phyloP scores from a whole-genome alignment of 2,888 invertebrate species.

The Andrena hattorfiana region DNA sequence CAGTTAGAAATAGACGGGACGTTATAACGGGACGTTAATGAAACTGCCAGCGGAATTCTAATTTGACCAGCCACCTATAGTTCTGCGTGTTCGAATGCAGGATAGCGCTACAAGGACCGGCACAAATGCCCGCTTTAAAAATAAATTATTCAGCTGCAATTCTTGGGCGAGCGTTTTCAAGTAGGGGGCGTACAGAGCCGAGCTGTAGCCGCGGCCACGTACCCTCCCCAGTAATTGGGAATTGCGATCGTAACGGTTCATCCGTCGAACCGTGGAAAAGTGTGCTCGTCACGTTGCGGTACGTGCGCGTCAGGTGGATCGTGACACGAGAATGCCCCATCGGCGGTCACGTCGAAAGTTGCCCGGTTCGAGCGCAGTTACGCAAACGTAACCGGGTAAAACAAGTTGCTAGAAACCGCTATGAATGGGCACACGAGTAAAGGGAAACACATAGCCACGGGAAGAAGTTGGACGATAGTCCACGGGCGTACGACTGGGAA shows the following conservation, averaged over 20 bases:
- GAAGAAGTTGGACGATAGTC: neutral
- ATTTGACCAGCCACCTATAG: neutral
- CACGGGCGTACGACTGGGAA: neutral
- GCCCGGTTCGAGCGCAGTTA: slow-evolving; percentile 29
- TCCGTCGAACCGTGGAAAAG: neutral
- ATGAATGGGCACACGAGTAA: neutral
- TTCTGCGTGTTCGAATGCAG: neutral
- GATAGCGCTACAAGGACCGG: neutral
- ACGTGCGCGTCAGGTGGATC: slow-evolving; percentile 17
- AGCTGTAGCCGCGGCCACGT: neutral
- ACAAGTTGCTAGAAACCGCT: slow-evolving; percentile 10
- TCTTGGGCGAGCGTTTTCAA: neutral
- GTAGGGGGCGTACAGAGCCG: neutral
- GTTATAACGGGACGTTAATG: neutral
- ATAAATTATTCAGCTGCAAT: neutral
- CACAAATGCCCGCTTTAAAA: neutral
- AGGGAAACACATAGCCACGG: slow-evolving; percentile 20
- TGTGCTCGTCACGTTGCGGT: slow-evolving; percentile 35
- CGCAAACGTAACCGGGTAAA: slow-evolving; percentile 16
- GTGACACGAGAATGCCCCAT: neutral
- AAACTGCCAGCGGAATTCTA: neutral
- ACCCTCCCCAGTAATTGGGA: slow-evolving; percentile 27
- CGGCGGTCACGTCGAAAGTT: slow-evolving; percentile 27
- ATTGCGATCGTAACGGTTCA: slow-evolving; percentile 18
- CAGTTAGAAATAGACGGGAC: neutral